phyloP scores from a whole-genome alignment of 2,888 invertebrate genomes.

The Bursaphelenchus okinawaensis region DNA sequence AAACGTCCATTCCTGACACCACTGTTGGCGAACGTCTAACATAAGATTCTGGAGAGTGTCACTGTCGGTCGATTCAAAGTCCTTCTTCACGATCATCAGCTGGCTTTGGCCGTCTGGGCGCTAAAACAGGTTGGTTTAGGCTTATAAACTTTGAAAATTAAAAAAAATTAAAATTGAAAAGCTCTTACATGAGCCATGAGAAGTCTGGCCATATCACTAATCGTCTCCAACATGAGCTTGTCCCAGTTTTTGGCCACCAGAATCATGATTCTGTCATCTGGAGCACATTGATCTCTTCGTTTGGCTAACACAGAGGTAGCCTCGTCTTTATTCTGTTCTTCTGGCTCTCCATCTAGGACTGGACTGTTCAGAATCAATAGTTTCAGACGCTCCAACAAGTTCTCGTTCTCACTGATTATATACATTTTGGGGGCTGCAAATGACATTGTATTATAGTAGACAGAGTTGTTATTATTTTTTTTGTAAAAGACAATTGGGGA shows the following conservation, averaged over 20 bases:
- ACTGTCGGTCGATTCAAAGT: conserved; percentile 17
- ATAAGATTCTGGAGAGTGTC: conserved; percentile 12
- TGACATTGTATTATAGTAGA: too few species aligned
- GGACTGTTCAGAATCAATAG: conserved; percentile 26
- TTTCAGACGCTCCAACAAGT: conserved; percentile 25
- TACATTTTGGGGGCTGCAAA: too few species aligned
- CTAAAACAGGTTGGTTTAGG: conserved; percentile 10
- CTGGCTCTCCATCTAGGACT: conserved; percentile 10
- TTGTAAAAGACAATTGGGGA: too few species aligned
- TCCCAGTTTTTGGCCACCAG: conserved; percentile 25
- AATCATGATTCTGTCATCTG: conserved; percentile 10
- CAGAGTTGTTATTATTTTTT: too few species aligned
- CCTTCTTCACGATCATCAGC: conserved; percentile 32
- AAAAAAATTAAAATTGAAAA: neutral
- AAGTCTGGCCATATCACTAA: conserved; percentile 13
- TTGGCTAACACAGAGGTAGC: conserved; percentile 9
- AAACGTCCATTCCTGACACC: conserved; percentile 22
- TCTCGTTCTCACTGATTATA: conserved; percentile 35
- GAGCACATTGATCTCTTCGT: conserved; percentile 16
- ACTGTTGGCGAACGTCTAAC: conserved; percentile 18
- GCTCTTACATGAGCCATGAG: neutral
- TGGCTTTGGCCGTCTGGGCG: conserved; percentile 9
- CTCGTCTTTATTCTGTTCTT: conserved; percentile 11
- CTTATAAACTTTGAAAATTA: too few species aligned
- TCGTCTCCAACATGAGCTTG: conserved; percentile 11